Evolutionary conservation across 2,113 vertebrate species (phyloP).

Genomic region (Eidolon helvum): DNA sequence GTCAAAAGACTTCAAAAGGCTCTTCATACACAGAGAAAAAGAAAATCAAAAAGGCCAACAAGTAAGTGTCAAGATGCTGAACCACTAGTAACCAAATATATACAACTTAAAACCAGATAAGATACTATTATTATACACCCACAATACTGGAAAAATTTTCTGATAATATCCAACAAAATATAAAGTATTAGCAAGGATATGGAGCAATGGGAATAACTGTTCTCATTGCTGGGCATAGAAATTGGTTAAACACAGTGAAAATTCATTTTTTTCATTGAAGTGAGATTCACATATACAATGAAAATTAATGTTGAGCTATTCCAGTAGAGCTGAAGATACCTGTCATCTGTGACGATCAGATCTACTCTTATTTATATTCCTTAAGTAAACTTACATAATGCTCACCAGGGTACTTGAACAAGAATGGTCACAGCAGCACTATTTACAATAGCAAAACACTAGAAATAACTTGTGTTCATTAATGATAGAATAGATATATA

Average conservation of each 20-base stretch:
- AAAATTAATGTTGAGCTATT: constrained; percentile 34
- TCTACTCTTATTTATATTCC: background rate
- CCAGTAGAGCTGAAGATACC: background rate
- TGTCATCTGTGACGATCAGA: background rate
- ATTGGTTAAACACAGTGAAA: background rate
- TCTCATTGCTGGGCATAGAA: background rate
- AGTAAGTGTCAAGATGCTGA: background rate
- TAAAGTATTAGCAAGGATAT: background rate
- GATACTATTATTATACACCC: background rate
- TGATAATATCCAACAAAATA: constrained; percentile 20
- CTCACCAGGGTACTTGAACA: background rate
- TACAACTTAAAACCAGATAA: constrained; percentile 33
- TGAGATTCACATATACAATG: background rate
- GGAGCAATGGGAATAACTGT: background rate
- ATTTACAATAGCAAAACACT: background rate
- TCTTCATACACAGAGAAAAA: background rate
- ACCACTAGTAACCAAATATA: background rate
- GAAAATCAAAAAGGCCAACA: constrained; percentile 12
- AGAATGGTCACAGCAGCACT: background rate
- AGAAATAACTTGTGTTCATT: background rate
- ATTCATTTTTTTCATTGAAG: background rate
- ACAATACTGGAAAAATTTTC: background rate
- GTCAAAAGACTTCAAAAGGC: background rate
- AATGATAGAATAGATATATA: background rate
- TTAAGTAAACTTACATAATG: background rate